Evolutionary conservation across 2,888 invertebrate genomes (phyloP).

Genomic region (Drosophila sordidula): DNA sequence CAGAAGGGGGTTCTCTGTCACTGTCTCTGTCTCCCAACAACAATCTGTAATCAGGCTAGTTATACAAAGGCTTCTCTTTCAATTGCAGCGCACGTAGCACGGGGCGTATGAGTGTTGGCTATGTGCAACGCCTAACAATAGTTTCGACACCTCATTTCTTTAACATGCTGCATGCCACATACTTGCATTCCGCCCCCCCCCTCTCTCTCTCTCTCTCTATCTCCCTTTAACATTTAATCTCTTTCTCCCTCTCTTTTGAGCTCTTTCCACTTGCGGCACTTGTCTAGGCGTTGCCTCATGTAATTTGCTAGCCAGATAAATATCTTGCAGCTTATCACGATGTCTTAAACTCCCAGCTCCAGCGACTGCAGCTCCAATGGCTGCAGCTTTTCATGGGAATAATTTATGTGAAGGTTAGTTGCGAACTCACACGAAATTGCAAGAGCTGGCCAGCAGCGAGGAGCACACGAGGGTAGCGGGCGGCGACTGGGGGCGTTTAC

Average conservation of each 20-base stretch:
- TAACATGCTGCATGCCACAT: conserved; percentile 50
- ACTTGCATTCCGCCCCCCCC: conserved; percentile 7
- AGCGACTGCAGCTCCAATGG: conserved; percentile 30
- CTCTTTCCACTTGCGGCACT: conserved; percentile 40
- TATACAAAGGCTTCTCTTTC: conserved; percentile 18
- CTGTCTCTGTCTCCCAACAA: conserved; percentile 3
- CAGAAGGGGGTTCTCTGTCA: not conserved
- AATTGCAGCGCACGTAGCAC: conserved; percentile 53
- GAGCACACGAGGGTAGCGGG: not conserved
- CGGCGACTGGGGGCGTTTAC: conserved; percentile 60
- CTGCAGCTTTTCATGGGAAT: conserved; percentile 73
- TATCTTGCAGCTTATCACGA: conserved; percentile 78
- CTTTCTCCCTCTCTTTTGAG: not conserved
- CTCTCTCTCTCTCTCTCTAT: not conserved
- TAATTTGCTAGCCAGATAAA: conserved; percentile 77
- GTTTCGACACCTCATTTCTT: conserved; percentile 76
- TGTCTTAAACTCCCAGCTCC: conserved; percentile 70
- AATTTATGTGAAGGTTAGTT: conserved; percentile 79
- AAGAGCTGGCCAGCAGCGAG: conserved; percentile 15
- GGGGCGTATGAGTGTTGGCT: conserved; percentile 56
- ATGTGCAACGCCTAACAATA: conserved; percentile 61
- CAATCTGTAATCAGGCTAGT: not conserved
- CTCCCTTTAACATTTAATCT: not conserved
- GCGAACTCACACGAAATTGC: conserved; percentile 74
- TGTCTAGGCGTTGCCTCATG: conserved; percentile 76